phyloP scores from a whole-genome alignment of 2,113 vertebrate genomes.

The Macrotis lagotis region DNA sequence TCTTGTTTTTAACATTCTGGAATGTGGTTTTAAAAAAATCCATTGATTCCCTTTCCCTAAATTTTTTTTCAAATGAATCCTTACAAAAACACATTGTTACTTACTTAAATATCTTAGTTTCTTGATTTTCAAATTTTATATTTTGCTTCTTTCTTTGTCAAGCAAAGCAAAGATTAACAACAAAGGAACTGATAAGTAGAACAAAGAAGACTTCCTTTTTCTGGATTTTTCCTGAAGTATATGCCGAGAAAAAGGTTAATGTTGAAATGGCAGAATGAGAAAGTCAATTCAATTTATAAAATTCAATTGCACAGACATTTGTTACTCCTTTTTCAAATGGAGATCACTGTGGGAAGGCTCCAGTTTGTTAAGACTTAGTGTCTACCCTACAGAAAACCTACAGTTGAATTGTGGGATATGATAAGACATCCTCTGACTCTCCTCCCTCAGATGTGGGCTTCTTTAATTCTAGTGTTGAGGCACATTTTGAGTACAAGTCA shows the following conservation, averaged over 20 bases:
- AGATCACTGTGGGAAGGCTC: neutral
- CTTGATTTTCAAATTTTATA: neutral
- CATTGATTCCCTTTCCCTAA: neutral
- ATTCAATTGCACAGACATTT: neutral
- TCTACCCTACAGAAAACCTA: neutral
- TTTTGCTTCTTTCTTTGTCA: slow-evolving; percentile 8
- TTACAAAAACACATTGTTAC: neutral
- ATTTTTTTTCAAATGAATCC: neutral
- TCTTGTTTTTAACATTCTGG: neutral
- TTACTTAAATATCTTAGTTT: neutral
- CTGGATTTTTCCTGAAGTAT: neutral
- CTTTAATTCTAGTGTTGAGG: neutral
- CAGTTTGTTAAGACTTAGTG: neutral
- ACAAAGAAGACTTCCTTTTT: neutral
- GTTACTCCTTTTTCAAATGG: neutral
- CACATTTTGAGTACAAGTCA: neutral
- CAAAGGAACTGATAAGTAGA: neutral
- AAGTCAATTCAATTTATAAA: neutral
- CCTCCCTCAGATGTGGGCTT: neutral
- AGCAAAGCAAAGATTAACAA: neutral
- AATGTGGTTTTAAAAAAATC: neutral
- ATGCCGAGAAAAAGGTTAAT: neutral
- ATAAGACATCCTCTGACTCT: neutral
- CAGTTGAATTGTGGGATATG: neutral
- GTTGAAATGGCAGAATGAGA: neutral